Evolutionary conservation across 2,888 invertebrate genomes (phyloP).

Genomic region (Nomada lathburiana): DNA sequence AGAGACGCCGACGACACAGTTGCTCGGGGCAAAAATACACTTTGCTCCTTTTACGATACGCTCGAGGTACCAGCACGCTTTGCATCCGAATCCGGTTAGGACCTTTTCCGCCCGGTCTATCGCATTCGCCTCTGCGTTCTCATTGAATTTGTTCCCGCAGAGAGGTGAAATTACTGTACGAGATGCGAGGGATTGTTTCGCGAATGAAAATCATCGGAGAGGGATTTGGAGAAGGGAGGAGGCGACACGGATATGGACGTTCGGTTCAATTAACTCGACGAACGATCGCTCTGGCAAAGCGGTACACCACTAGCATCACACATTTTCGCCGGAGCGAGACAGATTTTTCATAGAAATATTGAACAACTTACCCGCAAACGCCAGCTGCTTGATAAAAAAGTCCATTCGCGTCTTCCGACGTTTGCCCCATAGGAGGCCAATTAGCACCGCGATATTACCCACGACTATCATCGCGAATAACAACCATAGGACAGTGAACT

Average conservation of each 20-base stretch:
- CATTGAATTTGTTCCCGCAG: no score
- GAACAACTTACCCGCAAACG: slow-evolving; percentile 91
- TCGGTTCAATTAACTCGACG: no score
- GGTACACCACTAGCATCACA: no score
- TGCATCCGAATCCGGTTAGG: not conserved
- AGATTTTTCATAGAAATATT: no score
- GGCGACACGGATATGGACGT: no score
- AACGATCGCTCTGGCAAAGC: no score
- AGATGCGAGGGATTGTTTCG: no score
- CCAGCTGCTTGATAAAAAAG: slow-evolving; percentile 97
- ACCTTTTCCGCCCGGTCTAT: not conserved
- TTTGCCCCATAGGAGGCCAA: slow-evolving; percentile 92
- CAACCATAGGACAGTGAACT: slow-evolving; percentile 94
- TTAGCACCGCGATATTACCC: slow-evolving; percentile 94
- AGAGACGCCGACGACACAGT: not conserved
- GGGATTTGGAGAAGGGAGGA: no score
- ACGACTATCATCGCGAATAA: slow-evolving; percentile 94
- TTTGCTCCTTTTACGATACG: slow-evolving; percentile 11
- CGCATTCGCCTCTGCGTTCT: not conserved
- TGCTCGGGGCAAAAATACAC: slow-evolving; percentile 18
- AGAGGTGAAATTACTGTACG: no score
- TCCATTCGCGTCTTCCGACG: slow-evolving; percentile 96
- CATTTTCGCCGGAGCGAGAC: no score
- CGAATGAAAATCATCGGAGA: no score
- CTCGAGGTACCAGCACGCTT: not conserved